phyloP scores from a whole-genome alignment of 2,113 vertebrate species.

The Melanerpes formicivorus region DNA sequence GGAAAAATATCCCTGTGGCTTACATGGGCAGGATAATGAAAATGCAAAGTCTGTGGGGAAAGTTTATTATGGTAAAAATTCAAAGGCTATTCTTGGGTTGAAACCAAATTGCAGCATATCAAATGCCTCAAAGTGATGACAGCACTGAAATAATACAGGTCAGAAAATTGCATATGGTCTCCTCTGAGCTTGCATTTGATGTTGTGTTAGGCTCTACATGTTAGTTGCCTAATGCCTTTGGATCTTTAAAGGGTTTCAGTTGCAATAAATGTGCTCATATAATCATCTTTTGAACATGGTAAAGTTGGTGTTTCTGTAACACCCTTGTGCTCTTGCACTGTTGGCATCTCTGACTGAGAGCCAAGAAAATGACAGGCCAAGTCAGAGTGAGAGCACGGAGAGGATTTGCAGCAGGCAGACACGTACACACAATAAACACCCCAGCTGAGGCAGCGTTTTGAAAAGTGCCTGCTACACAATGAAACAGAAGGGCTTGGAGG shows the following conservation, averaged over 20 bases:
- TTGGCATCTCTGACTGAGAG: not conserved
- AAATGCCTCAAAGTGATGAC: conserved; percentile 25
- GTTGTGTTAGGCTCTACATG: not conserved
- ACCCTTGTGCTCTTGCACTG: not conserved
- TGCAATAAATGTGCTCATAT: not conserved
- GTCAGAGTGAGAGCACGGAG: not conserved
- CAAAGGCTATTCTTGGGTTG: conserved; percentile 9
- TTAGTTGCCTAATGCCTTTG: not conserved
- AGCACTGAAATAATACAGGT: not conserved
- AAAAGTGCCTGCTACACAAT: not conserved
- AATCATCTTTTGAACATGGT: not conserved
- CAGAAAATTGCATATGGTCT: conserved; percentile 25
- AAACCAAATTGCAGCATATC: conserved; percentile 25
- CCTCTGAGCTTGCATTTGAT: not conserved
- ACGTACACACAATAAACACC: not conserved
- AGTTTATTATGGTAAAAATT: conserved; percentile 52
- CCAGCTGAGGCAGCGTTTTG: conserved; percentile 28
- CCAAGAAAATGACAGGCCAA: not conserved
- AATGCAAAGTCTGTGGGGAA: conserved; percentile 16
- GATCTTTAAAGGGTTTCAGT: not conserved
- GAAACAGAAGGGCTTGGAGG: not conserved
- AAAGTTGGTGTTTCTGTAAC: not conserved
- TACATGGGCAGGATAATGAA: conserved; percentile 10
- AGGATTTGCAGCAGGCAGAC: not conserved
- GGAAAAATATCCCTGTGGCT: conserved; percentile 37